Percentiles rank a stretch among this genome's conserved stretches.
phyloP scores from a whole-genome alignment of 2,888 invertebrate genomes.

The Ptychoptera albimana region DNA sequence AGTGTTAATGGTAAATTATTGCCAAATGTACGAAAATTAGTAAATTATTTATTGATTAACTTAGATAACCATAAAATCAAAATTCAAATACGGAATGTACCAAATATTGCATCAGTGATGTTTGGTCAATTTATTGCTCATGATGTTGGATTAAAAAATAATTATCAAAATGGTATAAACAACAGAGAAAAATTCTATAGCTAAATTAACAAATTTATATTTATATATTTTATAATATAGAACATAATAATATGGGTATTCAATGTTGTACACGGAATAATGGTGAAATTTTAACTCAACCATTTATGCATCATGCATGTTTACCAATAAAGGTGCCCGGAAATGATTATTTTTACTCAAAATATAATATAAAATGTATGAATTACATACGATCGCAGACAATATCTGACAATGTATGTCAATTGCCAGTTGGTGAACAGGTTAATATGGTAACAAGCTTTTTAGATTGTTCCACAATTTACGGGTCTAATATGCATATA shows the following conservation, averaged over 20 bases:
- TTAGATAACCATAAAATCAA: no score
- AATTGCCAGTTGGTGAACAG: constrained; percentile 3
- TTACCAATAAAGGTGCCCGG: constrained; percentile 15
- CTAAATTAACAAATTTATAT: no score
- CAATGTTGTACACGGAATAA: constrained; percentile 36
- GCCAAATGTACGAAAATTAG: constrained; percentile 43
- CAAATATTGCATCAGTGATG: constrained; percentile 7
- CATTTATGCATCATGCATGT: constrained; percentile 39
- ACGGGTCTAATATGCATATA: constrained; percentile 15
- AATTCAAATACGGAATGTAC: neutral
- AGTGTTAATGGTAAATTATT: constrained; percentile 47
- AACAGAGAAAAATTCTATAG: no score
- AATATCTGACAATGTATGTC: no score
- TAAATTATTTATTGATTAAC: neutral
- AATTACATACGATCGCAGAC: no score
- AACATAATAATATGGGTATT: constrained; percentile 22
- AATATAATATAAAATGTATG: no score
- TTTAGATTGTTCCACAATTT: constrained; percentile 22
- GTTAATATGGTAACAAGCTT: constrained; percentile 23
- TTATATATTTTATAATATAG: neutral
- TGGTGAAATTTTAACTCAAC: constrained; percentile 28
- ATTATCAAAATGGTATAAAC: no score
- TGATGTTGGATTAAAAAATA: constrained; percentile 4
- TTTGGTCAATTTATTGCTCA: constrained; percentile 7
- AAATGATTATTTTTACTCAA: no score